Evolutionary conservation across 1,140 invertebrate genomes (phyloP).

Genomic region (Myzus persicae): DNA sequence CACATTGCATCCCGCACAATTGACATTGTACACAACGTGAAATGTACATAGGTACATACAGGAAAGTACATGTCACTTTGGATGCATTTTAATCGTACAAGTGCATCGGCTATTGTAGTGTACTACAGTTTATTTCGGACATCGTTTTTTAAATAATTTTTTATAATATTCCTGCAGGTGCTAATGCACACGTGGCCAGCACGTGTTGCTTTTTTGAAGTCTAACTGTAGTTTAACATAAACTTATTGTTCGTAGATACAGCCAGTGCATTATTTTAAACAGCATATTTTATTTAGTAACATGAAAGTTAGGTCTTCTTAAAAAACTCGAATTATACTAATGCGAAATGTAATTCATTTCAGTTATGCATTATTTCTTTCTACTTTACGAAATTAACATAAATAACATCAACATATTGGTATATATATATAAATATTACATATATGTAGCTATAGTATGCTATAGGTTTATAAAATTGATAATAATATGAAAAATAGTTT

Average conservation of each 20-base stretch:
- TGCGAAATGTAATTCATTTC: not conserved
- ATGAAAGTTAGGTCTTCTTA: not conserved
- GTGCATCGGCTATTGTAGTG: not conserved
- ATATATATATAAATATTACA: too few species aligned
- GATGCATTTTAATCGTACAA: conserved; percentile 49
- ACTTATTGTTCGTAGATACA: not conserved
- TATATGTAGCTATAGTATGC: not conserved
- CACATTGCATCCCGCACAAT: conserved; percentile 51
- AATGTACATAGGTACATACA: not conserved
- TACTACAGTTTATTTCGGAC: not conserved
- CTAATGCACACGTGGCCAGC: conserved; percentile 32
- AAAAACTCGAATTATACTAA: not conserved
- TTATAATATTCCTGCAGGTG: conserved; percentile 29
- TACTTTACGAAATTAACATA: not conserved
- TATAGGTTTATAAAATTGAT: not conserved
- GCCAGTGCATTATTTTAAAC: not conserved
- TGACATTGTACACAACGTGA: not conserved
- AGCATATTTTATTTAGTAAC: not conserved
- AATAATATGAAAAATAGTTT: not conserved
- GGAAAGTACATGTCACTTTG: conserved; percentile 42
- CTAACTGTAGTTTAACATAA: conserved; percentile 22
- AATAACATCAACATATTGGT: too few species aligned
- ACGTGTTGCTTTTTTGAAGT: not conserved
- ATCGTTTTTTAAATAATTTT: conserved; percentile 27
- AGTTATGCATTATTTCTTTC: not conserved